Conservation (phyloP, 1,140 invertebrate genomes). For the Cardiocondyla obscurior region DNA sequence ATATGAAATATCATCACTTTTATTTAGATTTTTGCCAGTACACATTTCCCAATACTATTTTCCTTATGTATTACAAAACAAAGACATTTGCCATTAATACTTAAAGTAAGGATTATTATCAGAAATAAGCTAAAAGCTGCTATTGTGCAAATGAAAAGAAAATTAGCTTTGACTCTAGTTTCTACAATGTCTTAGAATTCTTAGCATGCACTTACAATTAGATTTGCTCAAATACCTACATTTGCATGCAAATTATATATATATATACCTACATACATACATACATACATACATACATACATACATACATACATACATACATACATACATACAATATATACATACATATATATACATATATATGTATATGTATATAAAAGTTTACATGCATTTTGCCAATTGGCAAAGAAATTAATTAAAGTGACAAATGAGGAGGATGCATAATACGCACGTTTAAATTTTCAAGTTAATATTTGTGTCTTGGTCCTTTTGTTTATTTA, state of each 20-base stretch:
- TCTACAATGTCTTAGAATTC: constrained; percentile 1
- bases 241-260: constrained; percentile 63
- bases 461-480: background rate
- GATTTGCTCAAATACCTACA: constrained; percentile 35
- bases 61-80: background rate
- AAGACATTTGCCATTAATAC: background rate
- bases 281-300: no score
- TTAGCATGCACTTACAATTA: constrained; percentile 65
- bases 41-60: background rate
- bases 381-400: background rate
- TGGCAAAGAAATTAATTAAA: background rate
- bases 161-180: background rate
- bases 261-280: no score
- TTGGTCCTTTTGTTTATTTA: no score
- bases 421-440: background rate
- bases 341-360: no score
- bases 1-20: no score
- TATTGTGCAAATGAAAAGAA: background rate
- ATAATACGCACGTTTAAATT: background rate
- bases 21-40: no score
- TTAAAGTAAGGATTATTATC: background rate
- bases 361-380: constrained; percentile 39
- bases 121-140: background rate
- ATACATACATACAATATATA: no score
- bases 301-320: no score